Base-by-base conservation (phyloP, 2,797 vertebrate species). In the Hephaestus fuliginosus region DNA sequence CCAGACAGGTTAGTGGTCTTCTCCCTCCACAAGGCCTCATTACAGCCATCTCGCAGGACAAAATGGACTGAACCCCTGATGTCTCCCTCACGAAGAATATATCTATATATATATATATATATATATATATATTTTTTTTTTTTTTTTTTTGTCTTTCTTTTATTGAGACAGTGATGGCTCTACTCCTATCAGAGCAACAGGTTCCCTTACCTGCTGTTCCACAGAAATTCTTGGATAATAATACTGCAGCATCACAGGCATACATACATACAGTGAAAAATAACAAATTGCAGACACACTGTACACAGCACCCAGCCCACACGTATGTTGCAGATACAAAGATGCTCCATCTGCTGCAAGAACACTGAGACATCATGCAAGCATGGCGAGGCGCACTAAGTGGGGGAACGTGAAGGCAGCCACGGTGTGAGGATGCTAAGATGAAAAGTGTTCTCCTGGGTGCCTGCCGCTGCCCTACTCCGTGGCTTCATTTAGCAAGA, bases 81-180 rank as follows among this genome's bases (percentile, higher is more conserved):
- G 53, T 76, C 43, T 81, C 58, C 20, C 52, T 66, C 58, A 85
- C 9, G 53, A 48, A 11, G 56, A 78, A 48, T 71, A 15, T 11
- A 66, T 22, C 30, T 15, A 4, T 52, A 51, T 49, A 39, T 33
- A 33, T 33, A 33, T 33, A 33, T 33, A 39, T 20, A 20, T 11
- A 8, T 48, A 51, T 20, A 48, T 20, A 18, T 49, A 9, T 12
- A n/a, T n/a, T n/a, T n/a, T n/a, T n/a, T n/a, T n/a, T n/a, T n/a
- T 8, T 41, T 9, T 41, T 41, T 41, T 41, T 56, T 52, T 55
- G 10, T 14, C 15, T 3, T 39, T 39, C 36, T 86, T 81, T 30
- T 0, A 82, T 92, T 90, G 86, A 53, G 75, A 92, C 82, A 90
- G 60, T 74, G 66, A 87, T 61, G 74, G 79, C 73, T 89, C 60